Conservation (phyloP, 2,888 invertebrate genomes). For the Drosophila leonis region DNA sequence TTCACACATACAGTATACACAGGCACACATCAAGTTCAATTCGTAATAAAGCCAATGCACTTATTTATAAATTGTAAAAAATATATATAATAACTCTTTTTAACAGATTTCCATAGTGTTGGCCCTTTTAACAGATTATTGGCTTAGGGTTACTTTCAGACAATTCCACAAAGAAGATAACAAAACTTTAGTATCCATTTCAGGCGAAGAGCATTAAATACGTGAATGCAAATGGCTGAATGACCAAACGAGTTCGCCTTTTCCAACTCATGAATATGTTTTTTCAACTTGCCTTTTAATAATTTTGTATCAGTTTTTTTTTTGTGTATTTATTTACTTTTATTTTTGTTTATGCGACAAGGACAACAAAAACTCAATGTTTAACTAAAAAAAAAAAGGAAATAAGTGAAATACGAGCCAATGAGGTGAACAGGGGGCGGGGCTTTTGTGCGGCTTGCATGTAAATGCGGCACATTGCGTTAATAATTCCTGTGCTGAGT, state of each 20-base stretch:
- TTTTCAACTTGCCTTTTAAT: constrained; percentile 23
- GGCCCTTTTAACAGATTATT: constrained; percentile 8
- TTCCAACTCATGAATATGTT: constrained; percentile 25
- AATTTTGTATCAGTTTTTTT: not conserved
- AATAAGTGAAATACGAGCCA: constrained; percentile 42
- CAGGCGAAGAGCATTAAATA: constrained; percentile 16
- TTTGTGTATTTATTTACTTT: constrained; percentile 9
- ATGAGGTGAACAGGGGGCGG: not conserved
- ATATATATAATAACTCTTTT: not conserved
- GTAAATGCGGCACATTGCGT: constrained; percentile 68
- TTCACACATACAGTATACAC: too few species aligned
- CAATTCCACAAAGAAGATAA: not conserved
- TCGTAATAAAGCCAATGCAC: not conserved
- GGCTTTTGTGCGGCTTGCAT: constrained; percentile 32
- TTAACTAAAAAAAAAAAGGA: constrained; percentile 49
- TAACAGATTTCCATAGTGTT: not conserved
- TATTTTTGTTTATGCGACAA: constrained; percentile 15
- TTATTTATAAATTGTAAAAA: not conserved
- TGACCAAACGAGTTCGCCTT: not conserved
- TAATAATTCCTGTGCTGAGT: constrained; percentile 70
- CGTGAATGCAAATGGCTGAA: constrained; percentile 17
- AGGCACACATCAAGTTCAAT: not conserved
- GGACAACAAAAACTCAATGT: constrained; percentile 54
- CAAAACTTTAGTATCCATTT: not conserved
- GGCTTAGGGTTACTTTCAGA: not conserved